Evolutionary conservation across 2,888 invertebrate species (phyloP), one percentile per base, ranked within the genome.

Genomic region (Lepidocyrtinus sp.): DNA sequence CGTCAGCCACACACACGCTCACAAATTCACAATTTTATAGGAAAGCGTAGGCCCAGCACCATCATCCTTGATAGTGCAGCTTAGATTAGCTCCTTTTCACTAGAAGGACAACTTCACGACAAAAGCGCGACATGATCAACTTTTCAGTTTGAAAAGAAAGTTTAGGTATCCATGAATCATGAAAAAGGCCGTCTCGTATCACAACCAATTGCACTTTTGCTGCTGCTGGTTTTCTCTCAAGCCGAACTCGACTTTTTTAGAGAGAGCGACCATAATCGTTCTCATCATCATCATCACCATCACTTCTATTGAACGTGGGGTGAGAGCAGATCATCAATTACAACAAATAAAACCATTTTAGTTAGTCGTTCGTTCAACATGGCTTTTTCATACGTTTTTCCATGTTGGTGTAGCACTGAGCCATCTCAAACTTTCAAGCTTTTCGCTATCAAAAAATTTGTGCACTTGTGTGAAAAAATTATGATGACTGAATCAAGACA

Each of bases 1-100:
- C 80, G 80, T 75, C 80, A 80, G 75, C 80, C 80, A 75, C 80
- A 80, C 80, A 73, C 36, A 75, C 36, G 74, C 36, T 70, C 79
- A 26, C 74, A 73, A 59, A 69, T 68, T 78, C 72, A 72, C 78
- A 78, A 62, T 78, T 73, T 65, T 69, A 63, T 63, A 63, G 63
- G 63, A 24, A 24, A 63, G 63, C 63, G 24, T 63, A 63, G 63
- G 26, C 24, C 24, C 24, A 9, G 15, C 61, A 61, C 12, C 19
- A n/a, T 26, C n/a, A 63, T 26, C 63, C 2, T 26, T 17, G 59
- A 36, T 46, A 61, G 63, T 27, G 45, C 27, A 59, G 22, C 61
- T 27, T 9, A 59, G 64, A 67, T 61, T 36, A 62, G 24, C 36
- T 45, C 19, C 26, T 75, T 55, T 36, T 59, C 22, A 7, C 22